Evolutionary conservation across 2,888 invertebrate species (phyloP).

Genomic region (Leptinotarsa tumamoca): DNA sequence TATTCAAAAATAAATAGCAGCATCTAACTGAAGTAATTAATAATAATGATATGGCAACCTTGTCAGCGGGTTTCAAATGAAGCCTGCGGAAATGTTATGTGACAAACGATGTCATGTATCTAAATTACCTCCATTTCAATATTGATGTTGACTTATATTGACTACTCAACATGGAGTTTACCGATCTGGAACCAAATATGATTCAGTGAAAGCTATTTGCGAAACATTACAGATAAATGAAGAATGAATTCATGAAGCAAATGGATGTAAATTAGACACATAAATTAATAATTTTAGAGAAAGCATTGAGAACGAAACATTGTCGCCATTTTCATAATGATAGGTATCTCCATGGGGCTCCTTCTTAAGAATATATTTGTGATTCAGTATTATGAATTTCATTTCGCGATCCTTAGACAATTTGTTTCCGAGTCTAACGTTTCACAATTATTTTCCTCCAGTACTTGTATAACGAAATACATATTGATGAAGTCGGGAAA

Average conservation of each 20-base stretch:
- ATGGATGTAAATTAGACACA: not conserved
- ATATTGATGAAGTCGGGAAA: too few relatives aligned
- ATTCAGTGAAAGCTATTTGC: not conserved
- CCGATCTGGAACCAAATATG: not conserved
- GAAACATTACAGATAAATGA: not conserved
- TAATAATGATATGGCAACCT: not conserved
- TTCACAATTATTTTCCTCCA: too few relatives aligned
- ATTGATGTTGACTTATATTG: not conserved
- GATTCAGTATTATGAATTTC: too few relatives aligned
- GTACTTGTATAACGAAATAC: too few relatives aligned
- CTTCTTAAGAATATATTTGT: too few relatives aligned
- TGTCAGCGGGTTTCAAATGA: not conserved
- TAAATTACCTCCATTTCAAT: not conserved
- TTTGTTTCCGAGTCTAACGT: too few relatives aligned
- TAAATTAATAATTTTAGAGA: not conserved
- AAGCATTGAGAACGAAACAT: not conserved
- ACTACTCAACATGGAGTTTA: not conserved
- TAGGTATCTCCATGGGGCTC: too few relatives aligned
- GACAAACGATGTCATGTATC: not conserved
- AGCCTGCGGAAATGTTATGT: not conserved
- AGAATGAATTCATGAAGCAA: not conserved
- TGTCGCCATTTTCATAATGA: too few relatives aligned
- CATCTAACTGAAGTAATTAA: not conserved
- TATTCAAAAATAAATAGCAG: too few relatives aligned
- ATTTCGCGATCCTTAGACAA: too few relatives aligned